Conservation (phyloP, 37 sponge, comb jelly and placozoan genomes). For the Cladorhizidae sp. region DNA sequence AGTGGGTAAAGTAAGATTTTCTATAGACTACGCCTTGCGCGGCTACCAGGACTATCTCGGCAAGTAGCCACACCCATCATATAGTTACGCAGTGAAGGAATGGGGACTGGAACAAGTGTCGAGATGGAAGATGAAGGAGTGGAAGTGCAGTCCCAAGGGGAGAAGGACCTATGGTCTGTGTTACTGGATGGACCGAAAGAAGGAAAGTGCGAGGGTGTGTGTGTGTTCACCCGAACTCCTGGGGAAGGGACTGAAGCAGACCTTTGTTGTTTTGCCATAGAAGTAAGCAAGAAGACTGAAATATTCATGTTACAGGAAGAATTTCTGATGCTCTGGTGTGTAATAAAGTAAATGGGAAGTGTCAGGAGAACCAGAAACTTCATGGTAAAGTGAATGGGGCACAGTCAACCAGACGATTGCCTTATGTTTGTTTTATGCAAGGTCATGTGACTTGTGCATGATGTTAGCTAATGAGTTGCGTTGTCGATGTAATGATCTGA, state of each 20-base stretch:
- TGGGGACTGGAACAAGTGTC: constrained; percentile 9
- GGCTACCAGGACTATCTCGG: no score
- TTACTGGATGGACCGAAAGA: neutral
- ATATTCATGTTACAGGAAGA: neutral
- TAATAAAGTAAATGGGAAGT: neutral
- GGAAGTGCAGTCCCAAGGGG: constrained; percentile 4
- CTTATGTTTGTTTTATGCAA: no score
- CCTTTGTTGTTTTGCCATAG: constrained; percentile 9
- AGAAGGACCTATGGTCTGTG: constrained; percentile 14
- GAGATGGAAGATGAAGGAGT: neutral
- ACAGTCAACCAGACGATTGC: no score
- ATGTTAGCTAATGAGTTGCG: no score
- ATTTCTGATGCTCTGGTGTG: neutral
- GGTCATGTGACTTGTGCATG: no score
- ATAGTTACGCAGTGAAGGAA: no score
- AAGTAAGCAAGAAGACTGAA: constrained; percentile 13
- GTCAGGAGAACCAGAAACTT: neutral
- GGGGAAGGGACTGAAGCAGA: neutral
- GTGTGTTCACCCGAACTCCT: constrained; percentile 10
- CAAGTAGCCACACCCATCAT: no score
- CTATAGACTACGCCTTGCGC: no score
- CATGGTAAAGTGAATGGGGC: neutral
- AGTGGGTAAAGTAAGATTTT: no score
- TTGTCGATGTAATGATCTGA: no score
- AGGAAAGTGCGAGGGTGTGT: constrained; percentile 5